phyloP scores from a whole-genome alignment of 2,113 vertebrate species.

The Taurulus bubalis region DNA sequence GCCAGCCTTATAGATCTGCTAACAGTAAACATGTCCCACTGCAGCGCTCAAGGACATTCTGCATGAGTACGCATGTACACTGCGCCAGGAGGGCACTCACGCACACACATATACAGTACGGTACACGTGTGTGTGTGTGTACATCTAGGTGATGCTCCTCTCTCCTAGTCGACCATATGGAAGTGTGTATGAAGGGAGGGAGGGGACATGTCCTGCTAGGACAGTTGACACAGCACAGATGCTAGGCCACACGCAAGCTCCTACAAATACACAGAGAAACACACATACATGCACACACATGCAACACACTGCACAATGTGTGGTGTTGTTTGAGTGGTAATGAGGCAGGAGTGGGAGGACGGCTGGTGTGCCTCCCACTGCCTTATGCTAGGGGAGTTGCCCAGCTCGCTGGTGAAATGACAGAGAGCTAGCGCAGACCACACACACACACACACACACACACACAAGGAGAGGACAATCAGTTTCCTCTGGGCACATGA shows the following conservation, averaged over 20 bases:
- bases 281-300: constrained; percentile 8
- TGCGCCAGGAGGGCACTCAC: constrained; percentile 34
- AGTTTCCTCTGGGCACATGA: constrained; percentile 29
- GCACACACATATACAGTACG: constrained; percentile 14
- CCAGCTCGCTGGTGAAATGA: constrained; percentile 48
- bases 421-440: constrained; percentile 31
- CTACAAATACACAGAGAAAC: constrained; percentile 18
- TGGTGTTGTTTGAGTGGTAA: constrained; percentile 64
- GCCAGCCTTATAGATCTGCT: constrained; percentile 54
- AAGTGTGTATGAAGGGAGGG: constrained; percentile 26
- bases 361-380: constrained; percentile 62
- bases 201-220: constrained; percentile 36
- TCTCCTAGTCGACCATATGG: constrained; percentile 62
- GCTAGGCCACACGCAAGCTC: constrained; percentile 43
- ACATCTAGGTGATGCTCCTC: constrained; percentile 24
- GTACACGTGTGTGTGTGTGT: not conserved
- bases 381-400: constrained; percentile 68
- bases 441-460: constrained; percentile 18
- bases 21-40: constrained; percentile 63
- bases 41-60: constrained; percentile 77
- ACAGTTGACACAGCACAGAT: constrained; percentile 69
- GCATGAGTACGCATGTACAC: constrained; percentile 5
- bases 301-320: constrained; percentile 17
- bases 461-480: constrained; percentile 21
- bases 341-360: constrained; percentile 63